Base-by-base conservation (phyloP, 2,113 vertebrate genomes). In the Rhabdornis inornatus region DNA sequence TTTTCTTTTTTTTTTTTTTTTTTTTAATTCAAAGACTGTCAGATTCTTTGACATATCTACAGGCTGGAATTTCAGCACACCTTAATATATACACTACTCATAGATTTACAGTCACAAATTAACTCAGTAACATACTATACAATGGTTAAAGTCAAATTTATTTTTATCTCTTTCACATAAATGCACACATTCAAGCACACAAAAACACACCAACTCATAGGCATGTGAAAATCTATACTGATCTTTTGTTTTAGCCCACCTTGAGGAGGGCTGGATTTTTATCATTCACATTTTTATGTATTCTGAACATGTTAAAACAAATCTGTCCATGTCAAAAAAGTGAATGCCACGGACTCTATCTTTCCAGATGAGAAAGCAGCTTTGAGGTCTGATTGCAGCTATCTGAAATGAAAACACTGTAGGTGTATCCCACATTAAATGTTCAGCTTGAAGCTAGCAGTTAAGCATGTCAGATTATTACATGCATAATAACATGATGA, bases 401-500 rank as follows among this genome's bases (percentile, higher is more conserved):
- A 57, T 84, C n/a, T 92, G 61, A 94, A 80, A 10, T 66, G 81
- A 87, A 92, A 93, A 89, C 56, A 64, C 37, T 76, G 15, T 69
- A 95, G 92, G 83, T 70, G 55, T 71, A 72, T 74, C 65, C 95
- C 72, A 80, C 53, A 66, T 86, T 64, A 86, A 80, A 71, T 90
- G 92, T 95, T 97, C 96, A 93, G 57, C 89, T 96, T 95, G 69
- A 96, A 96, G 96, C 76, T 82, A 94, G 93, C 89, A 92, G 94
- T 97, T 97, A 95, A 95, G 86, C 64, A 87, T 92, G 93, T 96
- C 96, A 96, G 92, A 95, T 96, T 94, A 94, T 78, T 96, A 87
- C 85, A 90, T 90, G 94, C 82, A 96, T 94, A 96, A 95, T 83
- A 87, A 95, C 77, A 92, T 90, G 94, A 96, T 91, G 79, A 96